Conservation (phyloP, 2,888 invertebrate species). For the Dolichomitus sp. region DNA sequence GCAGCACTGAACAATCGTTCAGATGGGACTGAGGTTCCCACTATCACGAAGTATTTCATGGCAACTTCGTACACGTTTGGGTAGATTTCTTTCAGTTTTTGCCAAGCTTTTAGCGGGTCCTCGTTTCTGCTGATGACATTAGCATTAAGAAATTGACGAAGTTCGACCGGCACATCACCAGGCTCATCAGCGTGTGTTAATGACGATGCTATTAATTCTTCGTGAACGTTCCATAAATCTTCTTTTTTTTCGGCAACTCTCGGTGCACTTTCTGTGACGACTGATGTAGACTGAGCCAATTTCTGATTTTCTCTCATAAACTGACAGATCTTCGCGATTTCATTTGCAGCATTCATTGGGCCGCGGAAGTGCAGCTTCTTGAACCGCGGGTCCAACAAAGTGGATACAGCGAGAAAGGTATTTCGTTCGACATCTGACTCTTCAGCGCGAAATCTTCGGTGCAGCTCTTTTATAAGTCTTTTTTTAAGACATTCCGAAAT, state of each 20-base stretch:
- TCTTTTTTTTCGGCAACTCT: conserved; percentile 23
- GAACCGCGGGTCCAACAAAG: conserved; percentile 52
- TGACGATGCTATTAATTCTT: conserved; percentile 17
- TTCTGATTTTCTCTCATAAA: background rate
- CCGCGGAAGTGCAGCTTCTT: no score
- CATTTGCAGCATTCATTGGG: no score
- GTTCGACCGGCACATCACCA: conserved; percentile 19
- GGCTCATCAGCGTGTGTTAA: conserved; percentile 32
- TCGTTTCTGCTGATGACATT: background rate
- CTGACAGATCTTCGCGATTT: conserved; percentile 1
- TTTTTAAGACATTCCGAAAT: conserved; percentile 6
- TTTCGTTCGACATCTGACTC: conserved; percentile 27
- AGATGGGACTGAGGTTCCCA: no score
- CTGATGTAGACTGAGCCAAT: background rate
- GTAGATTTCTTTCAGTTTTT: no score
- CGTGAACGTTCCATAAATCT: conserved; percentile 39
- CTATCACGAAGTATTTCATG: no score
- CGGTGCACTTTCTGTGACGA: background rate
- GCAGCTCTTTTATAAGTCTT: conserved; percentile 9
- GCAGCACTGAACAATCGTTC: no score
- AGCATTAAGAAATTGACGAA: background rate
- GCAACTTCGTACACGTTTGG: no score
- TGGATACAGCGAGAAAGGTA: conserved; percentile 29
- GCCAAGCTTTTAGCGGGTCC: no score
- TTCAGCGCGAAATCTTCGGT: conserved; percentile 9